phyloP scores from a whole-genome alignment of 2,797 vertebrate genomes.

The Leptodactylus fallax region DNA sequence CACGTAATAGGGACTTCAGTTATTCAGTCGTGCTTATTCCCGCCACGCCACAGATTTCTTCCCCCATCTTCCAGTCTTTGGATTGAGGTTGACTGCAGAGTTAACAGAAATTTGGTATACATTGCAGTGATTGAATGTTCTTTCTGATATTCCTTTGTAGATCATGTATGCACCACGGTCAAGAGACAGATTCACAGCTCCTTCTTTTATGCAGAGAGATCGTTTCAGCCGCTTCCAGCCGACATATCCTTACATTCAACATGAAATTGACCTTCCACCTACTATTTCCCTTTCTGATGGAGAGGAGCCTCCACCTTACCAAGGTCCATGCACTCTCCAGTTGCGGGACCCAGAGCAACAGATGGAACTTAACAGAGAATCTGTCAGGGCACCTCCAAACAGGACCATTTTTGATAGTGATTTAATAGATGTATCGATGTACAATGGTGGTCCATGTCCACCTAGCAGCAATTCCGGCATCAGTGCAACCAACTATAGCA shows the following conservation, averaged over 20 bases:
- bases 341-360: constrained; percentile 89
- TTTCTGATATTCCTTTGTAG: constrained; percentile 69
- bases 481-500: constrained; percentile 89
- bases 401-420: constrained; percentile 84
- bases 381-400: constrained; percentile 81
- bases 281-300: constrained; percentile 89
- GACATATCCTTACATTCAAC: constrained; percentile 87
- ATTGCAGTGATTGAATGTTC: background rate
- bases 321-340: constrained; percentile 85
- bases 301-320: constrained; percentile 87
- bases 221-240: constrained; percentile 88
- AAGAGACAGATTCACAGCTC: constrained; percentile 81
- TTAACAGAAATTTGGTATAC: too few relatives aligned
- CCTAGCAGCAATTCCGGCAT: constrained; percentile 97
- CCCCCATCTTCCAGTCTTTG: too few relatives aligned
- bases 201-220: constrained; percentile 84
- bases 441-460: constrained; percentile 87
- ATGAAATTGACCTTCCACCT: constrained; percentile 88
- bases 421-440: constrained; percentile 78
- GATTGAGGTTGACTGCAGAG: background rate
- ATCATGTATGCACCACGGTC: constrained; percentile 81
- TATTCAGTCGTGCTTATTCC: too few relatives aligned
- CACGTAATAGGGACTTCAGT: too few relatives aligned
- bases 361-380: constrained; percentile 88
- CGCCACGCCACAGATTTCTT: too few relatives aligned